Conservation (phyloP, 1,140 invertebrate species). For the Nymphalis io region DNA sequence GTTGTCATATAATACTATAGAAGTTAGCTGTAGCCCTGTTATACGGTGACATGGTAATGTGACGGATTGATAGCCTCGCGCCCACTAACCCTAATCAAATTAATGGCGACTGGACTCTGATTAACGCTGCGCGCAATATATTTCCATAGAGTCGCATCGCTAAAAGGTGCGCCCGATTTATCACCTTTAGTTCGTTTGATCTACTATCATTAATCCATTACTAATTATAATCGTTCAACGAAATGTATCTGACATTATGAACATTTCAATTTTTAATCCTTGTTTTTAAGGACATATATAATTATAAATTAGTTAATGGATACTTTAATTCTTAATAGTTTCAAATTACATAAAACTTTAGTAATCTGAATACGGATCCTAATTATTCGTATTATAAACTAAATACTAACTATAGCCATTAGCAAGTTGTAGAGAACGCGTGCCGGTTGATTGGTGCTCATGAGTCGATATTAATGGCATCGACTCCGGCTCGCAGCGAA, state of each 20-base stretch:
- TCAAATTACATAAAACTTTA: no score
- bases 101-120: constrained; percentile 75
- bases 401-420: constrained; percentile 44
- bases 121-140: constrained; percentile 72
- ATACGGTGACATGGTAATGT: constrained; percentile 67
- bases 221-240: constrained; percentile 8
- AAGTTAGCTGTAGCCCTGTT: constrained; percentile 51
- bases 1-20: not conserved
- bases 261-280: no score
- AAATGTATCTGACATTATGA: no score
- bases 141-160: constrained; percentile 63
- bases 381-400: not conserved
- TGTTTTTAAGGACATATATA: no score
- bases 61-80: constrained; percentile 75
- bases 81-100: constrained; percentile 80
- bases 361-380: not conserved
- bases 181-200: constrained; percentile 55
- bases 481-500: constrained; percentile 47
- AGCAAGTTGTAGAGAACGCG: constrained; percentile 49
- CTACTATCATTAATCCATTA: constrained; percentile 46
- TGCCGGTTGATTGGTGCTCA: constrained; percentile 30
- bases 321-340: no score
- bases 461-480: constrained; percentile 49
- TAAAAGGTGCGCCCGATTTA: constrained; percentile 70
- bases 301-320: no score